Base-by-base conservation (phyloP, 2,888 invertebrate species). In the Euzophera pinguis region DNA sequence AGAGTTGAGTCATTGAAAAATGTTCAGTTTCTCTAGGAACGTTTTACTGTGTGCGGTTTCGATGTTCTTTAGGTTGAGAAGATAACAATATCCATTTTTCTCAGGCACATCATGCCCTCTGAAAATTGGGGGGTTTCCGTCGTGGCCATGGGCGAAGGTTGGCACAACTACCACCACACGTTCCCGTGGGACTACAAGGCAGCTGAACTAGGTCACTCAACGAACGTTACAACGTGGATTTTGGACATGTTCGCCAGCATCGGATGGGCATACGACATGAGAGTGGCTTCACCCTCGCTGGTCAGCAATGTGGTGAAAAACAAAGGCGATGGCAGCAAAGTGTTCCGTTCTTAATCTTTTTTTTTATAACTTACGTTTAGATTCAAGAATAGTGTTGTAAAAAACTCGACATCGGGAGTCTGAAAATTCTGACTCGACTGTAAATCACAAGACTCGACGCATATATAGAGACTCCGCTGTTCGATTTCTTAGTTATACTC, bases 181-280 rank as follows among this genome's bases (percentile, higher is more conserved):
- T 98, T 98, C 81, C 97, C 97, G 0, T 96, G 96, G 94, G 98
- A 98, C 80, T 98, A 98, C 91, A 95, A 96, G 71, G 95, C 97
- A 22, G 94, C 96, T 5, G 98, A 98, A 78, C 87, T 96, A n/a
- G 96, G 96, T 42, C 91, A 92, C 57, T 75, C 91, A 59, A 73
- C 93, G n/a, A 96, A 96, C 73, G 49, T 92, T 0, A 95, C 96
- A 1, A 94, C 96, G 0, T 72, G 91, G 37, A 76, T 94, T 48
- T 89, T 97, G 50, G 94, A 97, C 68, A 70, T 92, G 8, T 95
- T 95, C 78, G 92, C 94, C 0, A 89, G 84, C 66, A 82, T 96
- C 42, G 95, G 95, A 13, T 95, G 94, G 93, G 96, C 95, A 0
- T 96, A 95, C 75, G 95, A 96, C 73, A 78, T 95, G 65, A 94